Base-by-base conservation (phyloP, 1,140 invertebrate species). In the Zaprionus africanus region DNA sequence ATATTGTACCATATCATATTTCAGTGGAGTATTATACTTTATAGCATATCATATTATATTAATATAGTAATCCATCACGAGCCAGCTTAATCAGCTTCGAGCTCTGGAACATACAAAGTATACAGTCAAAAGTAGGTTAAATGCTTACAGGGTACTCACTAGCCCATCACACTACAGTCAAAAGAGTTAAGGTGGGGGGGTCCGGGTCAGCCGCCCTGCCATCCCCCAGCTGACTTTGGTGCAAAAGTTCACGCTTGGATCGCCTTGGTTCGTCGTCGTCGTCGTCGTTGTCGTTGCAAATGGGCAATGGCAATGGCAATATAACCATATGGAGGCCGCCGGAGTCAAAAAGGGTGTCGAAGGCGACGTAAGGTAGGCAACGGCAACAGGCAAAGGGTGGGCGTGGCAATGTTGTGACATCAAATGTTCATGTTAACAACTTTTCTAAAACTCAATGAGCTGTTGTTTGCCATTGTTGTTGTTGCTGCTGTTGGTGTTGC, bases 381-480 rank as follows among this genome's bases (percentile, higher is more conserved):
- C 31, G 31, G 62, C 28, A 22, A 31, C 17, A 58, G 62, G 9
- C 22, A 54, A 19, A 19, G 58, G 26, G 22, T 15, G n/a, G 54
- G 26, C 51, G 72, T 59, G 63, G 79, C 82, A 77, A 76, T 85
- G 86, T 88, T 88, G 85, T 85, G 85, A 88, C 84, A 88, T 90
- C 84, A 88, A 88, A 88, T 90, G 84, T 88, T 88, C 85, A 85
- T 88, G 84, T 88, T 88, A 88, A 88, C 84, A 88, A 88, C 84
- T 88, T 88, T 88, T 88, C 85, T 82, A 84, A 84, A 88, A 90
- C 85, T 90, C 85, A 90, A 90, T 90, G 85, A 90, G 85, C 85
- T 90, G 85, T 88, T 88, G 84, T 88, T 88, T 87, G 84, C 41
- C 41, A 17, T 46, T 87, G 81, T 88, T 88, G 80, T 78, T 46